Conservation (phyloP, 2,113 vertebrate genomes). For the Ranitomeya imitator region DNA sequence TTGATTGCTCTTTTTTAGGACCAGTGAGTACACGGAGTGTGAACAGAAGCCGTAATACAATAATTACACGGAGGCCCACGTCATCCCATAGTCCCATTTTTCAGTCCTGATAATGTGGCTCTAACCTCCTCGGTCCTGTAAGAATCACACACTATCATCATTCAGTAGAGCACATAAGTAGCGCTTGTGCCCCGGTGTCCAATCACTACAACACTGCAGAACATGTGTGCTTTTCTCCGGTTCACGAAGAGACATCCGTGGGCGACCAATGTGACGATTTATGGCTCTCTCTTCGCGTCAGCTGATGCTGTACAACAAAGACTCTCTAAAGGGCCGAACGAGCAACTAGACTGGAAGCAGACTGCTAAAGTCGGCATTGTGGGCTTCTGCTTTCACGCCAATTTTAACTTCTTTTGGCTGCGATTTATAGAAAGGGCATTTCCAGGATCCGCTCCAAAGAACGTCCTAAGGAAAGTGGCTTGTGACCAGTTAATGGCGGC, state of each 20-base stretch:
- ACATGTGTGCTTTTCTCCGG: slow-evolving; percentile 60
- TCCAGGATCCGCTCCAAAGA: slow-evolving; percentile 68
- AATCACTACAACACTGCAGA: neutral
- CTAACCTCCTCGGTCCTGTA: neutral
- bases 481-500: slow-evolving; percentile 76
- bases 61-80: neutral
- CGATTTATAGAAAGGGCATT: slow-evolving; percentile 72
- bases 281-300: slow-evolving; percentile 75
- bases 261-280: slow-evolving; percentile 73
- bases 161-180: neutral
- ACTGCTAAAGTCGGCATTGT: slow-evolving; percentile 73
- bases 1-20: neutral
- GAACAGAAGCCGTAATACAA: neutral
- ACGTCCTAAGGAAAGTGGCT: slow-evolving; percentile 71
- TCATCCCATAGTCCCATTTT: neutral
- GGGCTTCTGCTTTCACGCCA: slow-evolving; percentile 79
- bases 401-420: slow-evolving; percentile 82
- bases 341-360: slow-evolving; percentile 69
- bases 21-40: neutral
- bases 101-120: neutral
- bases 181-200: neutral
- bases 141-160: neutral
- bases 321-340: slow-evolving; percentile 12
- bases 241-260: slow-evolving; percentile 73
- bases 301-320: slow-evolving; percentile 79